Evolutionary conservation across 2,113 vertebrate genomes (phyloP).

Genomic region (Numida meleagris): DNA sequence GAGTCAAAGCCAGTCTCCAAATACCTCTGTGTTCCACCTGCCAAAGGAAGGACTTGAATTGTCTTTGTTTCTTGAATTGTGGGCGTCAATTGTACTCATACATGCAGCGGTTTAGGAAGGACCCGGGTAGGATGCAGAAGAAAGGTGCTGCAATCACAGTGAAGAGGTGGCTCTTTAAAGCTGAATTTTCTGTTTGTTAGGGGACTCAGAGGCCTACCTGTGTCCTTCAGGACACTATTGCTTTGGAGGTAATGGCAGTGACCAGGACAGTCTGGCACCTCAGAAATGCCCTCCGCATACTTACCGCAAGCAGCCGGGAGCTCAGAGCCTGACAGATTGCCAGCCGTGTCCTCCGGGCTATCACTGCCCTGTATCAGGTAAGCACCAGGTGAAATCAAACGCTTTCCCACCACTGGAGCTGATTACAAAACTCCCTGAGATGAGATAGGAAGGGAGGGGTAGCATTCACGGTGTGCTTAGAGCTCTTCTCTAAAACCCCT

Average conservation of each 20-base stretch:
- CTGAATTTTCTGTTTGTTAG: slow-evolving; percentile 59
- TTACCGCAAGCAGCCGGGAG: slow-evolving; percentile 78
- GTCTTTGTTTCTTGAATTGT: neutral
- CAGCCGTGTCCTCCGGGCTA: slow-evolving; percentile 83
- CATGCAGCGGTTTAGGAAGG: neutral
- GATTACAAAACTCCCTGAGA: neutral
- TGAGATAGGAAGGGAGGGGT: neutral
- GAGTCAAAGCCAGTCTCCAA: neutral
- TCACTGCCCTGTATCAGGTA: slow-evolving; percentile 74
- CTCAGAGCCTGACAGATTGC: slow-evolving; percentile 81
- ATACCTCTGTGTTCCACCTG: neutral
- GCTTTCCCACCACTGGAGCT: neutral
- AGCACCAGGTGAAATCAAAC: slow-evolving; percentile 73
- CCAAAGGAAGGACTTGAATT: neutral
- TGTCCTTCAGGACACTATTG: slow-evolving; percentile 89
- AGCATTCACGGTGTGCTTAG: rapidly evolving
- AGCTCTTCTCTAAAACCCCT: neutral
- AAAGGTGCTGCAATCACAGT: rapidly evolving
- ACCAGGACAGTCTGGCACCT: slow-evolving; percentile 63
- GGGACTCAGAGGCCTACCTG: slow-evolving; percentile 66
- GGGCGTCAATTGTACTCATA: neutral
- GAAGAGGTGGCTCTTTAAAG: neutral
- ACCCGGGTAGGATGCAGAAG: neutral
- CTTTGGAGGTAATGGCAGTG: slow-evolving; percentile 73
- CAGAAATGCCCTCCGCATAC: slow-evolving; percentile 83